phyloP scores from a whole-genome alignment of 2,888 invertebrate species.

The Chirona hameri region DNA sequence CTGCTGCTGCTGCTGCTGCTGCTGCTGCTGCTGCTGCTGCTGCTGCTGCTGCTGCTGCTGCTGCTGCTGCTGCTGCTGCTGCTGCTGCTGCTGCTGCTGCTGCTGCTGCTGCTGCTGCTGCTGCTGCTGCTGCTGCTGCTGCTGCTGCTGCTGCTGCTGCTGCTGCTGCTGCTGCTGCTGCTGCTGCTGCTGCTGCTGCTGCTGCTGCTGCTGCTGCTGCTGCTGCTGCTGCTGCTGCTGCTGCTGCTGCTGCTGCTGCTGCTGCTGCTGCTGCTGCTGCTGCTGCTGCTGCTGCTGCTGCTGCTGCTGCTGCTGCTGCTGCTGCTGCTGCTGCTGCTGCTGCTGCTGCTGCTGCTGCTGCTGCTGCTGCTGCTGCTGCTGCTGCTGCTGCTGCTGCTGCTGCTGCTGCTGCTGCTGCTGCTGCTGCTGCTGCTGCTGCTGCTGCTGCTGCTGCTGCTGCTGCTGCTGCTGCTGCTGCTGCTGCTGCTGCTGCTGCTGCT shows the following conservation, averaged over 20 bases:
- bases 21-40: slow-evolving; percentile 32
- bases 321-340: slow-evolving; percentile 32
- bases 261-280: slow-evolving; percentile 32
- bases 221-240: slow-evolving; percentile 32
- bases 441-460: slow-evolving; percentile 32
- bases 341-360: slow-evolving; percentile 32
- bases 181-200: slow-evolving; percentile 32
- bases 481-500: slow-evolving; percentile 32
- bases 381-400: slow-evolving; percentile 32
- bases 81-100: slow-evolving; percentile 32
- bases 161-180: slow-evolving; percentile 32
- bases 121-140: slow-evolving; percentile 32
- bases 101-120: slow-evolving; percentile 32
- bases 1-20: slow-evolving; percentile 32
- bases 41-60: slow-evolving; percentile 32
- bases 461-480: slow-evolving; percentile 32
- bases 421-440: slow-evolving; percentile 32
- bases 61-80: slow-evolving; percentile 32
- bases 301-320: slow-evolving; percentile 32
- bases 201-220: slow-evolving; percentile 32
- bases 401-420: slow-evolving; percentile 32
- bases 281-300: slow-evolving; percentile 32
- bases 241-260: slow-evolving; percentile 32
- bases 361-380: slow-evolving; percentile 32
- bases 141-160: slow-evolving; percentile 32